Percentiles rank a stretch among this genome's conserved stretches.
Evolutionary conservation across 2,888 invertebrate genomes (phyloP).

Genomic region (Lamellibrachia satsuma): DNA sequence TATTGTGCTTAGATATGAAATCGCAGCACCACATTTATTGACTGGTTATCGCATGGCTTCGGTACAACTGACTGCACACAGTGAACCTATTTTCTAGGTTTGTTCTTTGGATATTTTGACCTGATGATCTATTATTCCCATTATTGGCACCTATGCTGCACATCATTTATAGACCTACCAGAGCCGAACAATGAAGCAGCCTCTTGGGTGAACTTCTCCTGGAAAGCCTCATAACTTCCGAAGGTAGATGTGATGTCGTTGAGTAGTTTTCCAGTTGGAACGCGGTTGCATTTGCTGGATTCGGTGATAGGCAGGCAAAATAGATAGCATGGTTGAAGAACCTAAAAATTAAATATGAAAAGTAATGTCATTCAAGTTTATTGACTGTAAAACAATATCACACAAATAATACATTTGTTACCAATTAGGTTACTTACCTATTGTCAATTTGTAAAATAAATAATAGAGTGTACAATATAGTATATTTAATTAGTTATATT

Average conservation of each 20-base stretch:
- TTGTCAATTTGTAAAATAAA: no score
- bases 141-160: not conserved
- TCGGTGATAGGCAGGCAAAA: conserved; percentile 55
- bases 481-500: no score
- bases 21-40: no score
- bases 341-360: conserved; percentile 37
- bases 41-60: no score
- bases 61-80: no score
- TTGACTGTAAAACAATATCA: not conserved
- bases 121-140: no score
- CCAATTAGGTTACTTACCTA: no score
- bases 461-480: no score
- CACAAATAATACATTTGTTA: no score
- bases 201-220: conserved; percentile 47
- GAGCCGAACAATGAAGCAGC: conserved; percentile 55
- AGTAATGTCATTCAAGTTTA: not conserved
- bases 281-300: conserved; percentile 45
- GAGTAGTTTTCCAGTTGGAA: conserved; percentile 44
- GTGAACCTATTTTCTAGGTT: no score
- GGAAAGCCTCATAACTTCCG: conserved; percentile 49
- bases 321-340: conserved; percentile 57
- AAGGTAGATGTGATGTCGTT: conserved; percentile 48
- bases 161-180: conserved; percentile 41
- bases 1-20: no score
- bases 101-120: no score